Evolutionary conservation across 2,797 vertebrate species (phyloP).

Genomic region (Rallus crepitans): DNA sequence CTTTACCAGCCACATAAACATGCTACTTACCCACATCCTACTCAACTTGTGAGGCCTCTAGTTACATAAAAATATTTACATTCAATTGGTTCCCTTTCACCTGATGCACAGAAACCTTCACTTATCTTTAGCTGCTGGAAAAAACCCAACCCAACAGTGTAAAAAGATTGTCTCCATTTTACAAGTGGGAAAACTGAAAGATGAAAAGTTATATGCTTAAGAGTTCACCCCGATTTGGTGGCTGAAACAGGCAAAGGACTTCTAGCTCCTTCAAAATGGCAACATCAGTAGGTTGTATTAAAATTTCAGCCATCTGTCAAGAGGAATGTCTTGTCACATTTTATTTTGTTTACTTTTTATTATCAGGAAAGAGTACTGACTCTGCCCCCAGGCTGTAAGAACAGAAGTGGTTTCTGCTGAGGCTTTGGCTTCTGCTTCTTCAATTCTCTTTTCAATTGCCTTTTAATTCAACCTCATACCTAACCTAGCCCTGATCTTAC

Average conservation of each 20-base stretch:
- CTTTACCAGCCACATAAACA: not conserved
- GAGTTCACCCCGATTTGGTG: not conserved
- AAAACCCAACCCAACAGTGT: not conserved
- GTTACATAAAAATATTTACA: not conserved
- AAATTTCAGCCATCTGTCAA: constrained; percentile 31
- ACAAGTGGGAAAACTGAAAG: not conserved
- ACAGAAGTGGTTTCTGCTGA: not conserved
- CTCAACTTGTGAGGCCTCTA: not conserved
- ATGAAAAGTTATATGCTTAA: not conserved
- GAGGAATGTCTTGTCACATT: constrained; percentile 13
- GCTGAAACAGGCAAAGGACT: not conserved
- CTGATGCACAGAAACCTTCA: not conserved
- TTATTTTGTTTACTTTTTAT: constrained; percentile 50
- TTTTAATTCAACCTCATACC: not conserved
- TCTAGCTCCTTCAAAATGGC: not conserved
- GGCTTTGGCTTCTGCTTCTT: not conserved
- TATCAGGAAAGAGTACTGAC: not conserved
- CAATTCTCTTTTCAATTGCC: not conserved
- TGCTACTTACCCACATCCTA: not conserved
- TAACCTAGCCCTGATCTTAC: not conserved
- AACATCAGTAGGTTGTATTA: not conserved
- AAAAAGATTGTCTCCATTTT: not conserved
- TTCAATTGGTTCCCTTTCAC: not conserved
- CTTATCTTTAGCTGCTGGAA: not conserved
- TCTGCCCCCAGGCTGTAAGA: not conserved